Conservation (phyloP, 2,888 invertebrate species). For the Torymus tubicola region DNA sequence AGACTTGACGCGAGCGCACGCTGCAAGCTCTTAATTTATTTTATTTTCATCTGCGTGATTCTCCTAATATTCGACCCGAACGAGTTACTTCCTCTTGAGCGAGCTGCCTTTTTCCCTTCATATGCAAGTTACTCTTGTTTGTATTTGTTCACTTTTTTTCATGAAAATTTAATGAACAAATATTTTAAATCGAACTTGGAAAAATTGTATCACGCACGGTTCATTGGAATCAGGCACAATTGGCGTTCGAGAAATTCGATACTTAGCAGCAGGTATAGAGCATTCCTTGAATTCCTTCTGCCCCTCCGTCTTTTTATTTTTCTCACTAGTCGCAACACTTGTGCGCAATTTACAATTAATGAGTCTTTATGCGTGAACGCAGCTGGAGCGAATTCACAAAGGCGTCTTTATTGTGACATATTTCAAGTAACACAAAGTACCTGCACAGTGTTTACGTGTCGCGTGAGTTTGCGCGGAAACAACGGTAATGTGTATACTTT, state of each 20-base stretch:
- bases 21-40: constrained; percentile 30
- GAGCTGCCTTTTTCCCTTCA: too few species aligned
- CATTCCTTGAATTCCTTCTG: too few species aligned
- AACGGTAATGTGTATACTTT: not conserved
- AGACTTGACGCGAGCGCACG: not conserved
- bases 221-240: too few species aligned
- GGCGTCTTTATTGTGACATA: constrained; percentile 20
- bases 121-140: too few species aligned
- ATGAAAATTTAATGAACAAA: too few species aligned
- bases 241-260: too few species aligned
- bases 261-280: too few species aligned
- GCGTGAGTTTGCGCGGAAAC: not conserved
- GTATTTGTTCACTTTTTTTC: too few species aligned
- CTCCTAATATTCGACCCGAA: constrained; percentile 37
- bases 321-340: not conserved
- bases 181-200: too few species aligned
- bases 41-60: constrained; percentile 28
- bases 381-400: constrained; percentile 20
- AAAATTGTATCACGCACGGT: too few species aligned
- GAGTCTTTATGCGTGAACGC: not conserved
- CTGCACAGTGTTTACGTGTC: constrained; percentile 11
- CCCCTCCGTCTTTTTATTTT: too few species aligned
- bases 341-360: constrained; percentile 17
- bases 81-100: constrained; percentile 39
- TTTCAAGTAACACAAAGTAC: constrained; percentile 8